Evolutionary conservation across 2,888 invertebrate species (phyloP).

Genomic region (Andrena minutula): DNA sequence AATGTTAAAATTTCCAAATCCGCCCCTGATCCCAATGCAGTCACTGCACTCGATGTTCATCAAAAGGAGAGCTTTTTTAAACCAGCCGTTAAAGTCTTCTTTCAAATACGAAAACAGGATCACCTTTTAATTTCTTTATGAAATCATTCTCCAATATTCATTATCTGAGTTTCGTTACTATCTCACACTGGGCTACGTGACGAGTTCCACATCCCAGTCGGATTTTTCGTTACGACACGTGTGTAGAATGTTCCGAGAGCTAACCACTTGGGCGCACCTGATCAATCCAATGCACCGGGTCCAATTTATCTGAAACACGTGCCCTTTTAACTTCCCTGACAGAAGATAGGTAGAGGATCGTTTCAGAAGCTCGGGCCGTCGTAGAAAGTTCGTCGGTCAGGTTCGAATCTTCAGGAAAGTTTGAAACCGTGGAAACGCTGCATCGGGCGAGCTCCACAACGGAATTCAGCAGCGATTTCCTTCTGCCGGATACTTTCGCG

Average conservation of each 20-base stretch:
- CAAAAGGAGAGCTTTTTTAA: too few species aligned
- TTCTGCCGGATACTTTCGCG: slow-evolving; percentile 25
- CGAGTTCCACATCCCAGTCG: neutral
- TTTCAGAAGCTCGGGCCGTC: slow-evolving; percentile 25
- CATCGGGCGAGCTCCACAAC: slow-evolving; percentile 2
- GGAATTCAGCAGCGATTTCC: slow-evolving; percentile 39
- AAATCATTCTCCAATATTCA: neutral
- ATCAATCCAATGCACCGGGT: slow-evolving; percentile 25
- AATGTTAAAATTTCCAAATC: too few species aligned
- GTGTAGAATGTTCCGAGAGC: slow-evolving; percentile 12
- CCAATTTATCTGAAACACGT: slow-evolving; percentile 45
- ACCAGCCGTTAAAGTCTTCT: too few species aligned
- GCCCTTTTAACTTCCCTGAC: slow-evolving; percentile 36
- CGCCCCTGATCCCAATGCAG: too few species aligned
- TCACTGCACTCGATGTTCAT: neutral
- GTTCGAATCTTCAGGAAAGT: slow-evolving; percentile 37
- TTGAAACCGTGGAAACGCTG: slow-evolving; percentile 25
- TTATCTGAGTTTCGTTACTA: neutral
- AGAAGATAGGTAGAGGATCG: slow-evolving; percentile 29
- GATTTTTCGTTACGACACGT: slow-evolving; percentile 12
- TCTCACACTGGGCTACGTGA: neutral
- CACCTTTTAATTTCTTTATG: neutral
- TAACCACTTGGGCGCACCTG: slow-evolving; percentile 1
- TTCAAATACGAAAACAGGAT: too few species aligned
- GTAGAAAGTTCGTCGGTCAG: slow-evolving; percentile 20